Evolutionary conservation across 2,113 vertebrate species (phyloP).

Genomic region (Thermophis baileyi): DNA sequence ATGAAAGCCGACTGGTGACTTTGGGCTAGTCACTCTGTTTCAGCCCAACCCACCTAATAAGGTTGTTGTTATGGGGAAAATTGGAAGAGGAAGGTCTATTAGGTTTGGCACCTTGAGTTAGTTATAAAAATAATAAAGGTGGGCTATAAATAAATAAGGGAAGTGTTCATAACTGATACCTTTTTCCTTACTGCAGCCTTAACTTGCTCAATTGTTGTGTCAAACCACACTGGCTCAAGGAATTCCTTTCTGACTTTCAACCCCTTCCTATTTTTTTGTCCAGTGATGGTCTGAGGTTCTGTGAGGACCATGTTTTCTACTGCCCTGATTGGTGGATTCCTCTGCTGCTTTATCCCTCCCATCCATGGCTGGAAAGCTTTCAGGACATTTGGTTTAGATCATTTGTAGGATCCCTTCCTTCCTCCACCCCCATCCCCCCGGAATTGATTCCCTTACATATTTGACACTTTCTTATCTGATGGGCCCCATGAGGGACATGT

Average conservation of each 20-base stretch:
- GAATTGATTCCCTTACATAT: background rate
- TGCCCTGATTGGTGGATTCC: background rate
- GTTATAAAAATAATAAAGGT: too few species aligned
- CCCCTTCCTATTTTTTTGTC: background rate
- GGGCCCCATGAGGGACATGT: background rate
- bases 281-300: background rate
- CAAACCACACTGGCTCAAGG: background rate
- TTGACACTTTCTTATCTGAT: background rate
- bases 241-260: background rate
- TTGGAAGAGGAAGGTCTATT: too few species aligned
- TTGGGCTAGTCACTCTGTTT: too few species aligned
- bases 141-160: too few species aligned
- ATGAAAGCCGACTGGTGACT: too few species aligned
- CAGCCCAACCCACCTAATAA: too few species aligned
- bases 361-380: background rate
- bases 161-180: too few species aligned
- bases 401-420: background rate
- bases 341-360: background rate
- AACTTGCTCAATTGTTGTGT: background rate
- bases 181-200: background rate
- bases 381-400: background rate
- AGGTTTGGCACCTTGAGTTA: too few species aligned
- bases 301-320: background rate
- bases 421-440: rapidly evolving
- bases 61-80: too few species aligned